Evolutionary conservation across 2,888 invertebrate genomes (phyloP), one percentile per base, ranked within the genome.

Genomic region (Brachylomia viminalis): DNA sequence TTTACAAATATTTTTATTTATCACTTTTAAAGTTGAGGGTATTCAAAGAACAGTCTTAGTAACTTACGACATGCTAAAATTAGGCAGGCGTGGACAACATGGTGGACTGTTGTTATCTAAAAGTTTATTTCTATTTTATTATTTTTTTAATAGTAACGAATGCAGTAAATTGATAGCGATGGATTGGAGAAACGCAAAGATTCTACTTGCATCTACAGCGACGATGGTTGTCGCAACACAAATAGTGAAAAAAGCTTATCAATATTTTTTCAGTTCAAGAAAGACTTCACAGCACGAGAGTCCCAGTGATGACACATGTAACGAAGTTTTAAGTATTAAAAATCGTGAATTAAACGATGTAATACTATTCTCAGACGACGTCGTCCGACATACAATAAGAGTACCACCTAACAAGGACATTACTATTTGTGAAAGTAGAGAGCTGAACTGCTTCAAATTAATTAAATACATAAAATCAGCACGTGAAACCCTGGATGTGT

Each of bases 291-390:
- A 90, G 84, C 72, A 89, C 52, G 92, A 93, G 80, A 82, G 81
- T 33, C 87, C 83, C 56, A 88, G 79, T 67, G 92, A 95, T 58
- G 94, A 95, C 76, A 87, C 90, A 58, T 93, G 93, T 85, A 93
- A 91, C 84, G 95, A 95, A 85, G 86, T 93, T 61, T 82, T 94
- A 70, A 91, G 88, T 82, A 87, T 89, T 56, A 96, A 92, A 87
- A 94, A 93, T 86, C 94, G 95, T 83, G 96, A 96, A 89, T 96
- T 96, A 82, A 96, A 96, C 82, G 96, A 96, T 86, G 96, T 96
- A 0, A 95, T 96, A 88, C 87, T 96, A 83, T 96, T 96, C 87
- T 95, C 96, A n/a, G 95, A 96, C 83, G 95, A 95, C 83, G 86
- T 94, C 69, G 90, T 94, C 75, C 93, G 93, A 68, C 95, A 95